Conservation (phyloP, 2,113 vertebrate species). For the Chloropsis cyanopogon region DNA sequence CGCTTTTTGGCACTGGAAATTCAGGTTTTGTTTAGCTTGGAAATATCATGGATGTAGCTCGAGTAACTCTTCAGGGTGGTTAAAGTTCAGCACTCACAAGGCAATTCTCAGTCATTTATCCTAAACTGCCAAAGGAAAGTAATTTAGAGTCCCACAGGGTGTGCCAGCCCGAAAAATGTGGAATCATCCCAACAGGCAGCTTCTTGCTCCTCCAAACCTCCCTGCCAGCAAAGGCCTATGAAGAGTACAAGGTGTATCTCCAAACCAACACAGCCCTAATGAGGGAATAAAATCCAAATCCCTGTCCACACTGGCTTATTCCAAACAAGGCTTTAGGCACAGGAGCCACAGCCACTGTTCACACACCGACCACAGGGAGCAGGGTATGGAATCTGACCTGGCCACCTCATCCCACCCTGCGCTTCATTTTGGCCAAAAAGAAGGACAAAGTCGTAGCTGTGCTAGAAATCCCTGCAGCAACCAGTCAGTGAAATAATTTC, state of each 20-base stretch:
- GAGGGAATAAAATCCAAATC: neutral
- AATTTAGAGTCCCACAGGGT: neutral
- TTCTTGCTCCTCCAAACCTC: neutral
- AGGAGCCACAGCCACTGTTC: neutral
- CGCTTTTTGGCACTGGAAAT: neutral
- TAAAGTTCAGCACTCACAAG: neutral
- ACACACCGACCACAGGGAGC: neutral
- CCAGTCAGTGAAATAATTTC: neutral
- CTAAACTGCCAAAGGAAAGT: neutral
- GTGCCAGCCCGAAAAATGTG: neutral
- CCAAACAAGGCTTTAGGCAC: neutral
- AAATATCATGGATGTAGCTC: neutral
- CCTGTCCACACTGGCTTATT: neutral
- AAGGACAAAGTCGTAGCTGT: neutral
- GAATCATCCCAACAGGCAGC: neutral
- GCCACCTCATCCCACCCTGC: neutral
- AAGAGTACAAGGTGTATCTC: neutral
- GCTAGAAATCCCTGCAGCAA: neutral
- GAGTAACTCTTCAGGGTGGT: neutral
- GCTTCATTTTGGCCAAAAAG: neutral
- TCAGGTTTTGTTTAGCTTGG: conserved; percentile 37
- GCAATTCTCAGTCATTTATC: neutral
- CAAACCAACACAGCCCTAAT: neutral
- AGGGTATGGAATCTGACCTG: neutral
- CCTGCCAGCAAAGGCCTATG: neutral